These are phyloP conservation scores for Plutella xylostella DNA, from an alignment of 2,888 invertebrate genomes.

Conservation along the genomic window DNA sequence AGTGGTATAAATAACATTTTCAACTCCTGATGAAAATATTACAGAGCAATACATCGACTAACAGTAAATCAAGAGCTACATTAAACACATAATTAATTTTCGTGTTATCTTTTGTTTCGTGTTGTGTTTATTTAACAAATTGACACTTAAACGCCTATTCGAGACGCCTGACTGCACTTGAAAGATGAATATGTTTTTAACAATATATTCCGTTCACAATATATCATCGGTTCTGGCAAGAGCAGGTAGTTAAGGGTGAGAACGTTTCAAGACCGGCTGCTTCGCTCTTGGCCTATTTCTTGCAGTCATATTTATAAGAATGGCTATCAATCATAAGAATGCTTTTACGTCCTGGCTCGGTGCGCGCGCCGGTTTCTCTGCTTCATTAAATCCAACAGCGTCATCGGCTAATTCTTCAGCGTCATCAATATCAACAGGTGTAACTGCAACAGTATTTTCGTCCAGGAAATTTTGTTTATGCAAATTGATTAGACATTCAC, in stretches of 20 bases:
- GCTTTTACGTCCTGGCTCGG: conserved; percentile 28
- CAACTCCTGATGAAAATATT: too few species aligned
- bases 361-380: conserved; percentile 21
- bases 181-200: conserved; percentile 32
- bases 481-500: neutral
- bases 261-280: conserved; percentile 44
- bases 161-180: conserved; percentile 13
- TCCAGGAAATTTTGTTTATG: neutral
- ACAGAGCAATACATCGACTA: too few species aligned
- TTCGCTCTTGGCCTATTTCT: conserved; percentile 53
- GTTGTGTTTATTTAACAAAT: conserved; percentile 1
- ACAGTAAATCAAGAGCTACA: neutral
- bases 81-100: neutral
- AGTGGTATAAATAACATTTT: too few species aligned
- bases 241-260: conserved; percentile 38
- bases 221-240: conserved; percentile 44
- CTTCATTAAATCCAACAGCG: conserved; percentile 30
- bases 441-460: conserved; percentile 17
- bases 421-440: conserved; percentile 23
- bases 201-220: conserved; percentile 27
- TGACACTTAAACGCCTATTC: conserved; percentile 2
- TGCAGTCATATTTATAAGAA: conserved; percentile 47
- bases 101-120: neutral
- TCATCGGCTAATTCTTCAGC: conserved; percentile 20
- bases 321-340: conserved; percentile 51